phyloP scores from a whole-genome alignment of 1,140 invertebrate species.

The Gryon sp. region DNA sequence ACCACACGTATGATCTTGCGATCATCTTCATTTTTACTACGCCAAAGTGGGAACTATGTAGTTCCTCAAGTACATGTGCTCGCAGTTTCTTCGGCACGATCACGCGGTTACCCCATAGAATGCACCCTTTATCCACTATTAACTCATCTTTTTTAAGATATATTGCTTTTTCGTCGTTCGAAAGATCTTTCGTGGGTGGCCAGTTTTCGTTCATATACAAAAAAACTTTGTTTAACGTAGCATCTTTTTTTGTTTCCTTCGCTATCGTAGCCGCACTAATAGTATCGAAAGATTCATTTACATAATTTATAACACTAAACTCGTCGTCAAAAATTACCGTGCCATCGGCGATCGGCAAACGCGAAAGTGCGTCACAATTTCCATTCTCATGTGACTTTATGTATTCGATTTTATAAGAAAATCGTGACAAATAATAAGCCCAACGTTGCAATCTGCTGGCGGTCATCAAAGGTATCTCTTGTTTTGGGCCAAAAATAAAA shows the following conservation, averaged over 20 bases:
- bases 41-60: neutral
- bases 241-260: conserved; percentile 12
- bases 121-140: neutral
- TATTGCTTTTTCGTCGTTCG: neutral
- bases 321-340: conserved; percentile 9
- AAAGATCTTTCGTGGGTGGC: neutral
- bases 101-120: neutral
- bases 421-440: conserved; percentile 70
- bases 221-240: neutral
- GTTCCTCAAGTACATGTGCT: neutral
- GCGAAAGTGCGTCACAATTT: conserved; percentile 67
- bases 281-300: neutral
- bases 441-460: conserved; percentile 69
- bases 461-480: conserved; percentile 65
- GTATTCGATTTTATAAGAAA: conserved; percentile 71
- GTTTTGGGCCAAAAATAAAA: conserved; percentile 72
- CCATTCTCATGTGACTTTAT: conserved; percentile 58
- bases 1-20: neutral
- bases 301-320: conserved; percentile 6
- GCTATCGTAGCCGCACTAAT: neutral
- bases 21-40: neutral
- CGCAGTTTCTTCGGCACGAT: neutral
- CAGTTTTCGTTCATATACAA: neutral
- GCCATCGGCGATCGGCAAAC: conserved; percentile 62
- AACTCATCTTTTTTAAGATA: neutral